phyloP scores from a whole-genome alignment of 1,140 invertebrate genomes.

The Aphelinus atriplicis region DNA sequence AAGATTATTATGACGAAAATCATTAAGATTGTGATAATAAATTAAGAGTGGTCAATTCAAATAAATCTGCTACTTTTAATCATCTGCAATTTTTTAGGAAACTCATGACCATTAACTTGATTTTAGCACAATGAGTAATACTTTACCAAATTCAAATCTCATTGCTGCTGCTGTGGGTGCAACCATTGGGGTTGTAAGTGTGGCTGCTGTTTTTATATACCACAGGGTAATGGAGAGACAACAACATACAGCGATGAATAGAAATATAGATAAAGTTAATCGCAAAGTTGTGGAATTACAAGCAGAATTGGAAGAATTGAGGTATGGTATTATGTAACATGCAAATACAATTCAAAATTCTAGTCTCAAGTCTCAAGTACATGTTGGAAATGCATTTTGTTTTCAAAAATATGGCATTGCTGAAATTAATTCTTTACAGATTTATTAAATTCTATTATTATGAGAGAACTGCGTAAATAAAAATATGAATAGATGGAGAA shows the following conservation, averaged over 20 bases:
- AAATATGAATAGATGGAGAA: too few relatives aligned
- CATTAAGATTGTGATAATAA: too few relatives aligned
- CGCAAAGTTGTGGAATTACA: conserved; percentile 55
- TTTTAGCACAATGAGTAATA: conserved; percentile 53
- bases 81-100: too few relatives aligned
- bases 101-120: too few relatives aligned
- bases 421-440: neutral
- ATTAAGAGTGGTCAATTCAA: too few relatives aligned
- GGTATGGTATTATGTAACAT: conserved; percentile 42
- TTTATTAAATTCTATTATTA: too few relatives aligned
- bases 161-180: conserved; percentile 62
- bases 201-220: conserved; percentile 71
- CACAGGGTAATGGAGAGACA: conserved; percentile 72
- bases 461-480: too few relatives aligned
- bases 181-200: conserved; percentile 72
- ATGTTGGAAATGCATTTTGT: too few relatives aligned
- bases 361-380: too few relatives aligned
- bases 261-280: conserved; percentile 54
- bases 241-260: conserved; percentile 64
- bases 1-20: too few relatives aligned
- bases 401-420: neutral
- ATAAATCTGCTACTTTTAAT: too few relatives aligned
- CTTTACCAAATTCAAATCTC: conserved; percentile 48
- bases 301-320: conserved; percentile 55
- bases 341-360: neutral